These are phyloP conservation scores for Beris chalybata DNA, from an alignment of 2,888 invertebrate genomes.

Conservation along the genomic window DNA sequence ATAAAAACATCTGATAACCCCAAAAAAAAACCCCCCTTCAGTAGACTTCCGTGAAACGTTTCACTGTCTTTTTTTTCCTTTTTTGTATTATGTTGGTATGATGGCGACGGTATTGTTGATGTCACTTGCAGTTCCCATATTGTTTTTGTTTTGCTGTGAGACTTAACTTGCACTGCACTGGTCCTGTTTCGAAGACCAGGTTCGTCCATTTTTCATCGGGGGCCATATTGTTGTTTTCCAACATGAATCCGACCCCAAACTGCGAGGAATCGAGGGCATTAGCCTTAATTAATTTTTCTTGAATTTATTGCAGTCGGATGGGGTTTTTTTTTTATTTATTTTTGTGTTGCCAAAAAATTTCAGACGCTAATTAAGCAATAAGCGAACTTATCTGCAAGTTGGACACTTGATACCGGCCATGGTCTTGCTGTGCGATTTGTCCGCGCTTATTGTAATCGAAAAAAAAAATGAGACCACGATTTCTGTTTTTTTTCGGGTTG, in stretches of 20 bases:
- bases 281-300: conserved; percentile 6
- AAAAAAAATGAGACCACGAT: conserved; percentile 17
- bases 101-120: not conserved
- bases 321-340: conserved; percentile 15
- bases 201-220: conserved; percentile 8
- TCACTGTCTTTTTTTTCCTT: conserved; percentile 9
- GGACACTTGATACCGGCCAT: conserved; percentile 20
- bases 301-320: conserved; percentile 5
- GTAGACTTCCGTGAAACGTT: conserved; percentile 33
- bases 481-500: conserved; percentile 1
- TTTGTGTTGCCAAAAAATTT: conserved; percentile 23
- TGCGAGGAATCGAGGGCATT: conserved; percentile 5
- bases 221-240: conserved; percentile 12
- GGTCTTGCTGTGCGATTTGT: too few species aligned
- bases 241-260: conserved; percentile 22
- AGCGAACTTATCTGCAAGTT: conserved; percentile 16
- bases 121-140: conserved; percentile 2
- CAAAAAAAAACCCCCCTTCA: conserved; percentile 16
- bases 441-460: conserved; percentile 18
- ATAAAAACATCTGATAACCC: conserved; percentile 32
- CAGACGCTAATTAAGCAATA: conserved; percentile 30
- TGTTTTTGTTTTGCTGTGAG: conserved; percentile 13
- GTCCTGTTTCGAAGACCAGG: conserved; percentile 18
- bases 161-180: not conserved
- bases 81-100: not conserved